Conservation (phyloP, 2,113 vertebrate species). For the Lepus timidus region DNA sequence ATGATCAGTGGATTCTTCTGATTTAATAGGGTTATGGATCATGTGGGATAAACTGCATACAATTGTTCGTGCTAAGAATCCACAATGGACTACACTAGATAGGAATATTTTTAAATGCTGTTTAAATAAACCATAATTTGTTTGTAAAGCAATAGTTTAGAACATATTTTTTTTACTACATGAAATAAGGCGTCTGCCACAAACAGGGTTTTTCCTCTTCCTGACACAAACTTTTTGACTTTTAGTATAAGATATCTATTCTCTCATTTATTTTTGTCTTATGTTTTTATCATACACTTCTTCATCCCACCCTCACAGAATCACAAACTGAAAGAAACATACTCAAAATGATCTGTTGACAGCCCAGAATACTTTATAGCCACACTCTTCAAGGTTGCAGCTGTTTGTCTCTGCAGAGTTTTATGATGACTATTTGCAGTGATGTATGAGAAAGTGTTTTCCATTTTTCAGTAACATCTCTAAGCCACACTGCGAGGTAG, state of each 20-base stretch:
- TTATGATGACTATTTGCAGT: background rate
- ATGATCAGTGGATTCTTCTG: background rate
- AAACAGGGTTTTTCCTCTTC: fast-evolving
- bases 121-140: no score
- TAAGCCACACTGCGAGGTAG: background rate
- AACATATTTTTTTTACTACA: background rate
- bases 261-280: background rate
- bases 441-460: background rate
- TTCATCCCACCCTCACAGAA: background rate
- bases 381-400: background rate
- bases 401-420: background rate
- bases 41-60: no score
- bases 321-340: background rate
- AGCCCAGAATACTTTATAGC: background rate
- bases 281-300: background rate
- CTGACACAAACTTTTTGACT: background rate
- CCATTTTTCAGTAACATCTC: background rate
- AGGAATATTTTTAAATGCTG: background rate
- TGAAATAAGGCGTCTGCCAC: background rate
- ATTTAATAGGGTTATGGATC: background rate
- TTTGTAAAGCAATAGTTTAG: background rate
- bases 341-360: background rate
- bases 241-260: background rate
- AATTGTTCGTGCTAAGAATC: background rate
- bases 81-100: background rate